Conservation (phyloP, 1,140 invertebrate genomes). For the Homalodisca vitripennis region DNA sequence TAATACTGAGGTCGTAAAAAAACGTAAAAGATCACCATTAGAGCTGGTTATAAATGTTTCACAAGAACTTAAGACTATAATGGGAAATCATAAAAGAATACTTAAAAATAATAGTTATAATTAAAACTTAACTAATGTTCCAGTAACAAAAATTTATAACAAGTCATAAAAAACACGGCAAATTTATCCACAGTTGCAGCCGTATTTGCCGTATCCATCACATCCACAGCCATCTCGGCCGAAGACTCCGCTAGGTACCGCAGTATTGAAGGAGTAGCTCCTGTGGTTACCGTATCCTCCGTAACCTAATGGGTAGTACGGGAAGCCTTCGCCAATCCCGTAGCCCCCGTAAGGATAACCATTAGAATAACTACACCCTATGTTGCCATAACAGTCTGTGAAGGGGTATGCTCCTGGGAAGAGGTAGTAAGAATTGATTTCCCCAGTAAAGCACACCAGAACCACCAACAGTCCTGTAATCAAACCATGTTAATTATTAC, state of each 20-base stretch:
- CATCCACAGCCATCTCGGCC: constrained; percentile 9
- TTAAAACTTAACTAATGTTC: no score
- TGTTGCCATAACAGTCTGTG: constrained; percentile 13
- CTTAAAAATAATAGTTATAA: no score
- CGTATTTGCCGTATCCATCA: constrained; percentile 18
- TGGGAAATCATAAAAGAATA: no score
- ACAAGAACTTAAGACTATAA: no score
- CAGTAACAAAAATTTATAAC: no score
- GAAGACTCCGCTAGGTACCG: constrained; percentile 1
- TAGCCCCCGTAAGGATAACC: constrained; percentile 3
- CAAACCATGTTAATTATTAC: no score
- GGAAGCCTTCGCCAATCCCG: constrained; percentile 6
- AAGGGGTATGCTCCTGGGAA: constrained; percentile 1
- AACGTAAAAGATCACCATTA: no score
- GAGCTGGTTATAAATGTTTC: no score
- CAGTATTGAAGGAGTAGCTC: background rate
- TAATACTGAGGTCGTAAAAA: no score
- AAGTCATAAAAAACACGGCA: no score
- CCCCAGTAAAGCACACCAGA: no score
- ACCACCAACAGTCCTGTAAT: no score
- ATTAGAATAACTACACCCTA: background rate
- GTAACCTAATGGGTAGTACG: constrained; percentile 17
- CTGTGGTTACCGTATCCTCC: constrained; percentile 3
- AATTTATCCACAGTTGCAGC: constrained; percentile 16
- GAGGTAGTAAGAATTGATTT: background rate